These are phyloP conservation scores for Odocoileus hemionus DNA, from an alignment of 2,113 vertebrate species.

Conservation along the genomic window DNA sequence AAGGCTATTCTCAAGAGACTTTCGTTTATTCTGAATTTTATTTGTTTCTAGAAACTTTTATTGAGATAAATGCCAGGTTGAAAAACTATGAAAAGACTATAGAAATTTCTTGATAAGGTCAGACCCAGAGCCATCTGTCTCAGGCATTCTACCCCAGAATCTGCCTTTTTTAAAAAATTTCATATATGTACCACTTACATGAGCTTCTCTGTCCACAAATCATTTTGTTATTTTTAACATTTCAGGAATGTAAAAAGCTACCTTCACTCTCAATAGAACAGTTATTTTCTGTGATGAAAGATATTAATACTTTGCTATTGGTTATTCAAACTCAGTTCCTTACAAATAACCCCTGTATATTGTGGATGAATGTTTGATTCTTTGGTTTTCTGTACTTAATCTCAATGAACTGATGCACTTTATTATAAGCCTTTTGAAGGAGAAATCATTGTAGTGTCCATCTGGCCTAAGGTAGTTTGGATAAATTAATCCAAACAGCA, in stretches of 20 bases:
- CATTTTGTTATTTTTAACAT: neutral
- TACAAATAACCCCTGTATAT: neutral
- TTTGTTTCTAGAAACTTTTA: conserved; percentile 13
- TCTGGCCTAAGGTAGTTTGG: neutral
- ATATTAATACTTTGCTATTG: neutral
- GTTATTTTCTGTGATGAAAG: neutral
- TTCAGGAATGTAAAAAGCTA: neutral
- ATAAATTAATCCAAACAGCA: neutral
- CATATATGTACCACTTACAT: neutral
- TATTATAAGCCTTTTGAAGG: neutral
- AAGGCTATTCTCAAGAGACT: neutral
- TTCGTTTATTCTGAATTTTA: neutral
- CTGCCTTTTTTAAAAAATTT: neutral
- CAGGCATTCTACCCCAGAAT: conserved; percentile 21
- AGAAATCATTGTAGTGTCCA: neutral
- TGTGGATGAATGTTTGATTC: neutral
- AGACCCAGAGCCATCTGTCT: neutral
- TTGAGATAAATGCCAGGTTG: neutral
- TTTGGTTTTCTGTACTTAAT: neutral
- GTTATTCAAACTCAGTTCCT: neutral
- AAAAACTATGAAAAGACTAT: neutral
- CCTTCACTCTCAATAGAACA: neutral
- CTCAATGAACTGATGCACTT: neutral
- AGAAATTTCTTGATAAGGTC: conserved; percentile 5
- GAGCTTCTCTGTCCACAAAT: neutral